Percentiles rank a stretch among this genome's conserved stretches.
Evolutionary conservation across 2,113 vertebrate genomes (phyloP).

Genomic region (Tiliqua scincoides): DNA sequence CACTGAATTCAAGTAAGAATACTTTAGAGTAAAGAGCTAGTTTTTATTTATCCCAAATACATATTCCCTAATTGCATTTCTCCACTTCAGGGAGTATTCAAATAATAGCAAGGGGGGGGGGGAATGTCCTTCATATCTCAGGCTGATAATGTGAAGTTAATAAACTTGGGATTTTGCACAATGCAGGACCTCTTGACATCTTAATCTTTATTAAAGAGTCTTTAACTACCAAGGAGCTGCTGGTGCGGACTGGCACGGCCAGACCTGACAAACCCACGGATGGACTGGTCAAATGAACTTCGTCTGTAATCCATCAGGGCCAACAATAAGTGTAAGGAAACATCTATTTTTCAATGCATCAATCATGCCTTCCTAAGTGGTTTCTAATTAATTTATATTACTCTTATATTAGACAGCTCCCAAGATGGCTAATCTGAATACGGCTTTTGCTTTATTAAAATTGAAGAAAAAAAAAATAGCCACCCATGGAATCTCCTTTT

Average conservation of each 20-base stretch:
- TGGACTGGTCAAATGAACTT: conserved; percentile 86
- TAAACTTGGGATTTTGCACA: conserved; percentile 87
- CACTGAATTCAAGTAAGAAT: not conserved
- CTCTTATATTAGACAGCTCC: conserved; percentile 39
- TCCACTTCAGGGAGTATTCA: conserved; percentile 48
- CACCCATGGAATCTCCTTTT: not conserved
- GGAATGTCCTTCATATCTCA: conserved; percentile 72
- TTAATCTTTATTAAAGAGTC: conserved; percentile 99
- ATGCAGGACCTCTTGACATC: conserved; percentile 89
- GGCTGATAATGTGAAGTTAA: conserved; percentile 87
- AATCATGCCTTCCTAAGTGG: conserved; percentile 84
- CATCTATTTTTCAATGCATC: conserved; percentile 83
- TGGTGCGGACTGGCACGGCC: conserved; percentile 86
- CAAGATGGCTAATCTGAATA: conserved; percentile 34
- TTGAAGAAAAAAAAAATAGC: not conserved
- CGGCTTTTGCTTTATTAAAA: conserved; percentile 35
- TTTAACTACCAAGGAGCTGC: conserved; percentile 85
- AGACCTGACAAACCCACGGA: conserved; percentile 67
- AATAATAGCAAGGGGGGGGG: conserved; percentile 59
- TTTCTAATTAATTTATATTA: conserved; percentile 82
- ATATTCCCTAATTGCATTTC: conserved; percentile 31
- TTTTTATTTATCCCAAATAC: not conserved
- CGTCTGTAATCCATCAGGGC: conserved; percentile 84
- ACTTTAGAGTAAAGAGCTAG: not conserved
- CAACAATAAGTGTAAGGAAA: conserved; percentile 82